phyloP scores from a whole-genome alignment of 1,140 invertebrate genomes.

The Cydia splendana region DNA sequence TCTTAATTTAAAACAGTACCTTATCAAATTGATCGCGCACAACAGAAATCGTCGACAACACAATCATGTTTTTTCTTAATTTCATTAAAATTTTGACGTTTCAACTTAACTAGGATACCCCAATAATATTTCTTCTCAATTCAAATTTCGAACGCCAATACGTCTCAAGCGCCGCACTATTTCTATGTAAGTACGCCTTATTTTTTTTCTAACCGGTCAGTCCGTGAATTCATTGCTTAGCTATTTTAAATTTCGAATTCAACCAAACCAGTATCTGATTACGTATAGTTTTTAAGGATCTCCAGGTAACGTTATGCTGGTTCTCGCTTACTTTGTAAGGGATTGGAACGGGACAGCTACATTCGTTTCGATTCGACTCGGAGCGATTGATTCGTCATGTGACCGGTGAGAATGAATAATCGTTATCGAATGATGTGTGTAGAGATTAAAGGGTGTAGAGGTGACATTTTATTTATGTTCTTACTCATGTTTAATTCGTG shows the following conservation, averaged over 20 bases:
- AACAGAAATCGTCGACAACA: constrained; percentile 6
- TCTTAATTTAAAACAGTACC: neutral
- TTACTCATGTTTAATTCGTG: neutral
- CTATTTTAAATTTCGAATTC: neutral
- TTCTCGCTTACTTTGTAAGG: neutral
- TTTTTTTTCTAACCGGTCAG: constrained; percentile 37
- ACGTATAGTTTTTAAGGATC: neutral
- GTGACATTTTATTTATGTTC: constrained; percentile 15
- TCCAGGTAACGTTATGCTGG: neutral
- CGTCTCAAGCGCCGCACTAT: neutral
- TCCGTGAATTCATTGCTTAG: neutral
- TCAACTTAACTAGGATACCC: neutral
- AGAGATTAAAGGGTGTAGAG: constrained; percentile 48
- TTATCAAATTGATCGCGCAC: neutral
- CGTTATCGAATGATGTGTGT: constrained; percentile 47
- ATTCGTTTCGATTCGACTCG: constrained; percentile 57
- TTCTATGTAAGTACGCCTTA: neutral
- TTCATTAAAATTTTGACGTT: constrained; percentile 9
- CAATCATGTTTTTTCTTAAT: neutral
- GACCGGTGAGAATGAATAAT: constrained; percentile 75
- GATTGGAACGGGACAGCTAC: constrained; percentile 27
- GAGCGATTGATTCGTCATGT: constrained; percentile 75
- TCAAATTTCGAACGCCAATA: neutral
- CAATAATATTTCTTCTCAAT: constrained; percentile 1
- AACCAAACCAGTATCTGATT: neutral